phyloP scores from a whole-genome alignment of 2,113 vertebrate species.

The Protobothrops mucrosquamatus region DNA sequence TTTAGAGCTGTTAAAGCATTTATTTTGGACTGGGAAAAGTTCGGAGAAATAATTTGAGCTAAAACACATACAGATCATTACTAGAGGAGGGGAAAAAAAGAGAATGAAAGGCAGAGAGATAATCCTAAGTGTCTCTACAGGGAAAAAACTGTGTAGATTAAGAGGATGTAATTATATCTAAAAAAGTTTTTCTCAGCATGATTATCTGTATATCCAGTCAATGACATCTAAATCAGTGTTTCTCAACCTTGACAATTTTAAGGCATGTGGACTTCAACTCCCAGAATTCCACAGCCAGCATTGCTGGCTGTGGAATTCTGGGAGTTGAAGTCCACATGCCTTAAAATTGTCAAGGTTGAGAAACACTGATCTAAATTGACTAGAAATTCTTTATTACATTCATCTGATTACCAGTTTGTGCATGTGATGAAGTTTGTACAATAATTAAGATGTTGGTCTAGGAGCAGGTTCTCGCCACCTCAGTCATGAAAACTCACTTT shows the following conservation, averaged over 20 bases:
- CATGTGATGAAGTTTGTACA: neutral
- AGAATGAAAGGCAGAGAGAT: neutral
- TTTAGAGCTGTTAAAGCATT: neutral
- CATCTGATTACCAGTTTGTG: neutral
- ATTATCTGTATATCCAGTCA: neutral
- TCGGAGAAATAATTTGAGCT: neutral
- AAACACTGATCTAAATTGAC: neutral
- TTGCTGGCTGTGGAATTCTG: too few relatives aligned
- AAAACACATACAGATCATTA: neutral
- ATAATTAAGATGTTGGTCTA: neutral
- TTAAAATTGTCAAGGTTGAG: too few relatives aligned
- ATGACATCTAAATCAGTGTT: neutral
- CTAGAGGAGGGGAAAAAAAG: neutral
- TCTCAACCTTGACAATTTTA: too few relatives aligned
- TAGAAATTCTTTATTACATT: neutral
- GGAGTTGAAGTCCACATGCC: too few relatives aligned
- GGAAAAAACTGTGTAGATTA: neutral
- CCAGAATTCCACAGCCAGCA: too few relatives aligned
- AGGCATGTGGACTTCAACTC: too few relatives aligned
- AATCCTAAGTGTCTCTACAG: neutral
- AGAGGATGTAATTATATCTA: neutral
- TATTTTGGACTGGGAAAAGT: neutral
- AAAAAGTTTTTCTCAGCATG: neutral
- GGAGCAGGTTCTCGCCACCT: neutral
- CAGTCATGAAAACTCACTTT: neutral